phyloP scores from a whole-genome alignment of 53 echinoderm and acorn worm species.

The Arbacia lixula region DNA sequence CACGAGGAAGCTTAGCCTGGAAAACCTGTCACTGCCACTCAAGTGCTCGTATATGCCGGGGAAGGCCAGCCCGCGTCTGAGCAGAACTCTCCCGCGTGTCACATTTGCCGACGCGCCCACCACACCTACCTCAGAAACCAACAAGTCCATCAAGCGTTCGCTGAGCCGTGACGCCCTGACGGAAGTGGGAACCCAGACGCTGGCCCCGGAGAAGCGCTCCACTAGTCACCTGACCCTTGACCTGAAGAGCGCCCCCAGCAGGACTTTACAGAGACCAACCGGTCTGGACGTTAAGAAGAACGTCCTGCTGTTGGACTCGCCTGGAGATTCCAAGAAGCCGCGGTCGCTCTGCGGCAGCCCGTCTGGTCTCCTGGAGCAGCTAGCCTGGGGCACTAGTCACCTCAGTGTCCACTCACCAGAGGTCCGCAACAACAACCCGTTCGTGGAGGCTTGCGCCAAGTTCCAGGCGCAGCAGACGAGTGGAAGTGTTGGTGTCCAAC shows the following conservation, averaged over 20 bases:
- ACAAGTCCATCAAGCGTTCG: constrained; percentile 70
- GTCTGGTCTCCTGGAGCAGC: constrained; percentile 71
- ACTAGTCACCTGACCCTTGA: constrained; percentile 50
- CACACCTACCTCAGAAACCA: constrained; percentile 74
- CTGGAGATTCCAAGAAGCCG: constrained; percentile 83
- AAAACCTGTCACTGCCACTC: constrained; percentile 42
- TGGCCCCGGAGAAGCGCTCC: constrained; percentile 47
- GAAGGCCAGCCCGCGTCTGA: constrained; percentile 44
- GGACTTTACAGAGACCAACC: constrained; percentile 68
- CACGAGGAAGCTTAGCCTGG: constrained; percentile 46
- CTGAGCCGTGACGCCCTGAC: constrained; percentile 60
- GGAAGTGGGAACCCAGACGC: constrained; percentile 49
- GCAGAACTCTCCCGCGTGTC: constrained; percentile 63
- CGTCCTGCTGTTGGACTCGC: constrained; percentile 77
- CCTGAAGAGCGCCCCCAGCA: constrained; percentile 29
- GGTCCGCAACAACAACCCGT: constrained; percentile 87
- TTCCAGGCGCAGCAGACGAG: constrained; percentile 73
- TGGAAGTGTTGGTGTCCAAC: constrained; percentile 24
- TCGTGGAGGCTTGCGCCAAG: constrained; percentile 90
- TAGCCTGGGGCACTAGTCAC: constrained; percentile 91
- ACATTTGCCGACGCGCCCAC: constrained; percentile 58
- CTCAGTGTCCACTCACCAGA: constrained; percentile 97
- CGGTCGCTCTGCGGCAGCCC: constrained; percentile 84
- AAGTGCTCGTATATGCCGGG: constrained; percentile 55
- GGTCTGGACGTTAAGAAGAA: constrained; percentile 88